Base-by-base conservation (phyloP, 2,113 vertebrate species). In the Leucopsar rothschildi region DNA sequence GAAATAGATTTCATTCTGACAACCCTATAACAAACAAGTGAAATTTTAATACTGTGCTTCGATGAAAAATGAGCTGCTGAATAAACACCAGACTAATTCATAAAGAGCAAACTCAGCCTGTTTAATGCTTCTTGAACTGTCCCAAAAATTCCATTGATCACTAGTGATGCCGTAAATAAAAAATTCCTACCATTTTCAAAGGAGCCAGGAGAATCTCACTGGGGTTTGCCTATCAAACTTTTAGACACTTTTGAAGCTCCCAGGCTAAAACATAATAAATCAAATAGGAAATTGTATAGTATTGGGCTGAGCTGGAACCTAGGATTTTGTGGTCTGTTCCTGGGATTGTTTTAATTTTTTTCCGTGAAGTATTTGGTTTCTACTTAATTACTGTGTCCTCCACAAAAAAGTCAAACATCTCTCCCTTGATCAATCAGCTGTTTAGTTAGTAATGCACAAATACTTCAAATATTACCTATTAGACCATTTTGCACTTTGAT, bases 51-150 rank as follows among this genome's bases (percentile, higher is more conserved):
- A 93, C 93, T 16, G 64, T 31, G 60, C 47, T 92, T 84, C 0
- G 35, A 87, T 94, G 90, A 88, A 93, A 97, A 97, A 95, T 85
- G 64, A 97, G 81, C 93, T 96, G 93, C 73, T 96, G 88, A 94
- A 87, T 96, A 96, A 97, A 97, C 83, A 96, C 23, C 16, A 69
- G 87, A 49, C 76, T 95, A 96, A 95, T 96, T 96, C 93, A 96
- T 90, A 94, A 84, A 89, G 45, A 96, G 81, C 92, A 89, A 97
- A 76, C 63, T 93, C 83, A 95, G 83, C 79, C 85, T 95, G 76
- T 88, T 84, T 88, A 92, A 88, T 88, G 72, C 68, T 85, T 91
- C 88, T 83, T 90, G 72, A 95, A 82, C 95, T 83, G 66, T 68
- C 94, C 55, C 42, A 81, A 94, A 81, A 82, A 94, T 69, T 75